Percentiles rank a stretch among this genome's conserved stretches.
These are phyloP conservation scores for Cryptocheilus praepositus DNA, from an alignment of 2,888 invertebrate genomes.

Conservation along the genomic window DNA sequence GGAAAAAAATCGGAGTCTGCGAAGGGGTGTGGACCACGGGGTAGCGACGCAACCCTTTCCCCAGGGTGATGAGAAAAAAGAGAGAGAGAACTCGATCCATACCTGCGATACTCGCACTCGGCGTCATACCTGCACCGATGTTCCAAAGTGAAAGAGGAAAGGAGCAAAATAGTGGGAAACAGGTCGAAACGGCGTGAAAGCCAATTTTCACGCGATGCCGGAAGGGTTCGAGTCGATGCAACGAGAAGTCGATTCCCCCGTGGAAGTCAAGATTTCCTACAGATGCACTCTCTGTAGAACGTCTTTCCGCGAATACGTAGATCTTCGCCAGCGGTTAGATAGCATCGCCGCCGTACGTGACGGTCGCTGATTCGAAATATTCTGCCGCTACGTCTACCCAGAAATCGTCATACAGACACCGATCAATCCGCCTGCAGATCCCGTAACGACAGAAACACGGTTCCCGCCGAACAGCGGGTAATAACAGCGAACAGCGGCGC, in stretches of 20 bases:
- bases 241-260: too few species aligned
- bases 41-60: neutral
- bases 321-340: too few species aligned
- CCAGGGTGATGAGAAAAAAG: neutral
- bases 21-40: slow-evolving; percentile 10
- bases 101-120: slow-evolving; percentile 35
- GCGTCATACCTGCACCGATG: too few species aligned
- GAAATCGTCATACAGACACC: too few species aligned
- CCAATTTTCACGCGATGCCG: slow-evolving; percentile 63
- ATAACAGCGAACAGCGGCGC: too few species aligned
- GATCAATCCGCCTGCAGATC: too few species aligned
- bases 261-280: too few species aligned
- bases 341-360: too few species aligned
- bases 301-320: too few species aligned
- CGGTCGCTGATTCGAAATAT: slow-evolving; percentile 6
- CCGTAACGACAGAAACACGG: too few species aligned
- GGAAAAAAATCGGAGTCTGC: slow-evolving; percentile 56
- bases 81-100: slow-evolving; percentile 25
- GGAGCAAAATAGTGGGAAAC: slow-evolving; percentile 30
- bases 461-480: too few species aligned
- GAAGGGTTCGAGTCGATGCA: slow-evolving; percentile 20
- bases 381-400: slow-evolving; percentile 17
- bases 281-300: too few species aligned
- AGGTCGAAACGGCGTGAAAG: slow-evolving; percentile 59
- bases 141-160: neutral